Evolutionary conservation across 1,140 invertebrate species (phyloP).

Genomic region (Periplaneta americana): DNA sequence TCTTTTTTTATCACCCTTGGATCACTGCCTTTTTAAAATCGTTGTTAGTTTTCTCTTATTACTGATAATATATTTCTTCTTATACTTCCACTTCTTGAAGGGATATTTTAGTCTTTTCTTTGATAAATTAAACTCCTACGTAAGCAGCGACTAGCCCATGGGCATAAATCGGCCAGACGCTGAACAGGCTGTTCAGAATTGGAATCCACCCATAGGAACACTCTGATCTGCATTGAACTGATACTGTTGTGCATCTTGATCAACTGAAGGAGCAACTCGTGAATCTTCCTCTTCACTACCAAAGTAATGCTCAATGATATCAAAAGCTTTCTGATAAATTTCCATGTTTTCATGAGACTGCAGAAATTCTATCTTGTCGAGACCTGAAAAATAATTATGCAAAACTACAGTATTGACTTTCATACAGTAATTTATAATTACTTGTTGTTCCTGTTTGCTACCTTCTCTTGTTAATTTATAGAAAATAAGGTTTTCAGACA

Average conservation of each 20-base stretch:
- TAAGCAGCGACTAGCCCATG: background rate
- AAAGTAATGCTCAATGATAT: slow-evolving; percentile 95
- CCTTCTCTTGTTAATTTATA: too few relatives aligned
- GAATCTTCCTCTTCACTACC: slow-evolving; percentile 86
- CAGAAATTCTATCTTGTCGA: slow-evolving; percentile 96
- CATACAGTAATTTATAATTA: too few relatives aligned
- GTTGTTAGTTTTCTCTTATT: background rate
- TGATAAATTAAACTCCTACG: background rate
- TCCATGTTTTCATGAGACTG: slow-evolving; percentile 95
- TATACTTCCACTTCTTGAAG: background rate
- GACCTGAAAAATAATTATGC: slow-evolving; percentile 52
- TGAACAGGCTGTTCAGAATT: slow-evolving; percentile 4
- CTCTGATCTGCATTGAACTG: slow-evolving; percentile 67
- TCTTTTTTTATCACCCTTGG: background rate
- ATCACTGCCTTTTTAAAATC: background rate
- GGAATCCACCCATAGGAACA: slow-evolving; percentile 42
- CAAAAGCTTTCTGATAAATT: slow-evolving; percentile 94
- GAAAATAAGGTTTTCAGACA: too few relatives aligned
- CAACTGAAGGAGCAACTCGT: slow-evolving; percentile 70
- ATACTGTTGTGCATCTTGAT: slow-evolving; percentile 71
- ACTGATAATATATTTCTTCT: background rate
- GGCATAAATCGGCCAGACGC: background rate
- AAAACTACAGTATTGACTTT: too few relatives aligned
- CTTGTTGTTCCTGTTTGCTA: too few relatives aligned
- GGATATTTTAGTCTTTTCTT: background rate